phyloP scores from a whole-genome alignment of 2,113 vertebrate species.

The Tricholaema leucomelas region DNA sequence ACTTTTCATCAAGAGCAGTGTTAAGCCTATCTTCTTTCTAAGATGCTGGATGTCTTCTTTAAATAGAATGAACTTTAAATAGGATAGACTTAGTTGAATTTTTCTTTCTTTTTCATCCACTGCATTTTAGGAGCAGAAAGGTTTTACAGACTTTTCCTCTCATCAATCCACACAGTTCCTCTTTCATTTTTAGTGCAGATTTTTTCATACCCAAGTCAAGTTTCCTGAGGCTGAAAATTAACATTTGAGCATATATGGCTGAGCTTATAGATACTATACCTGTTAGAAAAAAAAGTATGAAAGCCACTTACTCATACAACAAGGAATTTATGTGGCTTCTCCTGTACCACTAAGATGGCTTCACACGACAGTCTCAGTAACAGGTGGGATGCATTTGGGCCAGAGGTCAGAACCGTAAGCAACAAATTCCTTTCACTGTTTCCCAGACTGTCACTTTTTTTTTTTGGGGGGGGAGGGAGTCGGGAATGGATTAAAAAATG shows the following conservation, averaged over 20 bases:
- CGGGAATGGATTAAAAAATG: not conserved
- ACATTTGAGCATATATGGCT: not conserved
- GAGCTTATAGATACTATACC: not conserved
- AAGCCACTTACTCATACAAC: not conserved
- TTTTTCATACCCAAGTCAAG: not conserved
- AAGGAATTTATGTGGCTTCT: conserved; percentile 5
- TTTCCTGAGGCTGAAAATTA: not conserved
- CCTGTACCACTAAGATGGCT: not conserved
- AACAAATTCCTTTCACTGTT: not conserved
- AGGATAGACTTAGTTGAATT: not conserved
- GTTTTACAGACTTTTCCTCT: not conserved
- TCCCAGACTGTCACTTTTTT: not conserved
- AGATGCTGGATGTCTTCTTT: not conserved
- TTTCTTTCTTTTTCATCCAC: not conserved
- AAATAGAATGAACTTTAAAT: not conserved
- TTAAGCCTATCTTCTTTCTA: not conserved
- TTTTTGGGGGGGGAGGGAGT: too few species aligned
- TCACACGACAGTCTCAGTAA: not conserved
- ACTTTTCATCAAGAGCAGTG: not conserved
- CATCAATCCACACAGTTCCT: not conserved
- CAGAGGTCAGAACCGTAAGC: not conserved
- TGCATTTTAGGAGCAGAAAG: not conserved
- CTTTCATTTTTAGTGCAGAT: not conserved
- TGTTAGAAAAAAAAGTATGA: not conserved
- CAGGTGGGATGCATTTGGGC: not conserved